These are phyloP conservation scores for Coturnix japonica DNA, from an alignment of 2,113 vertebrate genomes.

Conservation along the genomic window DNA sequence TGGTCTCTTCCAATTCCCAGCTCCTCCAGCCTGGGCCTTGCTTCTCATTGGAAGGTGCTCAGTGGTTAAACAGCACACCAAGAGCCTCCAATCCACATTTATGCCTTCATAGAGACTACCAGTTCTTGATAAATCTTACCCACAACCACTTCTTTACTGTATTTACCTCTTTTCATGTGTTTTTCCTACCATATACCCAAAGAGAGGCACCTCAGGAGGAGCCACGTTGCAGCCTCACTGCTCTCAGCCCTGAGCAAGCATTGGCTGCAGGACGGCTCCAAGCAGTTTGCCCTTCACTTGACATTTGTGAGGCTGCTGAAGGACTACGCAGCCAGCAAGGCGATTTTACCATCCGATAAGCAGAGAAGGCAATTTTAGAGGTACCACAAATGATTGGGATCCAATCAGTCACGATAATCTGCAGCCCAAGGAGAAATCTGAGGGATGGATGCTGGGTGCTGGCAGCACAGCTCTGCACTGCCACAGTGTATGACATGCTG, in stretches of 20 bases:
- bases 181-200: neutral
- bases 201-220: neutral
- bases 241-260: neutral
- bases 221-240: neutral
- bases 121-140: neutral
- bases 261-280: neutral
- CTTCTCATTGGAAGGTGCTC: neutral
- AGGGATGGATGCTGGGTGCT: neutral
- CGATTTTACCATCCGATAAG: neutral
- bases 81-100: neutral
- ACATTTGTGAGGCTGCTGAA: constrained; percentile 20
- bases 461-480: neutral
- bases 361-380: constrained; percentile 11
- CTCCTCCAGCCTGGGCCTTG: neutral
- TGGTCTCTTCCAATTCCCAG: neutral
- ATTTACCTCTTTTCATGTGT: neutral
- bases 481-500: fast-evolving
- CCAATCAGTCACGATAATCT: constrained; percentile 36
- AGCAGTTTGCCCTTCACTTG: constrained; percentile 32
- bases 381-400: neutral
- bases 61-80: neutral
- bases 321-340: neutral
- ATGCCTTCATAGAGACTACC: neutral
- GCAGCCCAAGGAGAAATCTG: constrained; percentile 7
- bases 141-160: neutral